Base-by-base conservation (phyloP, 1,140 invertebrate species). In the Polypedilum pembai region DNA sequence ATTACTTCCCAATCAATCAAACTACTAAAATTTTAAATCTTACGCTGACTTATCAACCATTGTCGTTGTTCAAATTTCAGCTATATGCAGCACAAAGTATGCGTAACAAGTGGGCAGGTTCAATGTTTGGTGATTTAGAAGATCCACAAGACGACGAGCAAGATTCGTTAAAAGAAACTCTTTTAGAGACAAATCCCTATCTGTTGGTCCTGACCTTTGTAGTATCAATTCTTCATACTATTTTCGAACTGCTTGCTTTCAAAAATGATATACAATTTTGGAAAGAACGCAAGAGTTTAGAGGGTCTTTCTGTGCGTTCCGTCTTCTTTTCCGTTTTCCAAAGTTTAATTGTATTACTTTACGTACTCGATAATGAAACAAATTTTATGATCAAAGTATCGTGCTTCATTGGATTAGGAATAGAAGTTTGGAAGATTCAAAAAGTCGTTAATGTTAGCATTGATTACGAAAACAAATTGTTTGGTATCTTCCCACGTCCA, bases 191-290 rank as follows among this genome's bases (percentile, higher is more conserved):
- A 1, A 99, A 96, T 82, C 95, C 96, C 0, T 97, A 98, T 82
- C 85, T 99, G 21, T 83, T 99, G 15, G 96, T 86, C 41, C 81
- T 98, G 56, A 99, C 98, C 12, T 89, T 99, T 74, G 85, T 90
- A 75, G 91, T 99, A 0, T 99, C 98, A 3, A 88, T 99, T 41
- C 85, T 99, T 3, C 98, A 99, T 84, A 98, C 94, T 77, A 88
- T 99, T 72, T 99, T 99, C 85, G 98, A 99, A 83, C 90, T 99
- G 78, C 85, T 99, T 40, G 98, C 98, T 74, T 99, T 99, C 83
- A 99, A 99, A 86, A 99, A 99, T 86, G 96, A 99, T 84, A 99
- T 99, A 80, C 98, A 99, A 84, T 99, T 99, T 81, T 99, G 98
- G 98, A 96, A 96, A 76, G 97, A 98, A 79, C 87, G 97, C 45